Percentiles rank a stretch among this genome's conserved stretches.
phyloP scores from a whole-genome alignment of 2,113 vertebrate species.

The Tapirus terrestris region DNA sequence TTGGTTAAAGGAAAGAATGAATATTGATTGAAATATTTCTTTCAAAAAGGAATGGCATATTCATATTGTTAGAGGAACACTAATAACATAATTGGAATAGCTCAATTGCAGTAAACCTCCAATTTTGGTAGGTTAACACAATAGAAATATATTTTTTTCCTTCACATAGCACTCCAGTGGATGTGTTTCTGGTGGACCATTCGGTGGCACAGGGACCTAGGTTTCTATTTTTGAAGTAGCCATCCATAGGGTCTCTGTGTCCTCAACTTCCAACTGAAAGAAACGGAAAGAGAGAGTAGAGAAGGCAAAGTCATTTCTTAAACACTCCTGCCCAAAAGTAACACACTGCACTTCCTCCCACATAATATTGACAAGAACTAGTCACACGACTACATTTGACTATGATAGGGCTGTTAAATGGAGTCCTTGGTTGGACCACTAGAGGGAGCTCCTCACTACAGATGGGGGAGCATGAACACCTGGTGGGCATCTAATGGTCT shows the following conservation, averaged over 20 bases:
- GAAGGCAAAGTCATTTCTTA: neutral
- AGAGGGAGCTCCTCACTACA: neutral
- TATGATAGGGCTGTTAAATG: neutral
- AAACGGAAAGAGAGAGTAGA: neutral
- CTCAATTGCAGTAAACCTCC: neutral
- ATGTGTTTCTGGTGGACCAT: neutral
- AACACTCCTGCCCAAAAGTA: rapidly evolving
- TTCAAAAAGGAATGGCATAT: neutral
- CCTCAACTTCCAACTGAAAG: neutral
- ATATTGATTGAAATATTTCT: neutral
- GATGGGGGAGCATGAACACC: rapidly evolving
- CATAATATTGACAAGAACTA: rapidly evolving
- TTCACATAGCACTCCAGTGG: rapidly evolving
- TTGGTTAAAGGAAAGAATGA: neutral
- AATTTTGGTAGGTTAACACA: neutral
- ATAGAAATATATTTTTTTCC: neutral
- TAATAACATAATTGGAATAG: neutral
- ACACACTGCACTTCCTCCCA: neutral
- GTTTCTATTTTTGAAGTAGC: neutral
- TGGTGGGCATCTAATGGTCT: neutral
- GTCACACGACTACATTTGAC: neutral
- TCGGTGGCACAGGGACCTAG: neutral
- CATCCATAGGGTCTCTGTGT: neutral
- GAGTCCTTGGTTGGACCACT: neutral
- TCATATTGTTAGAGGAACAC: neutral